These are phyloP conservation scores for Microcebus ravelobensis DNA, from an alignment of 2,113 vertebrate species.

Conservation along the genomic window DNA sequence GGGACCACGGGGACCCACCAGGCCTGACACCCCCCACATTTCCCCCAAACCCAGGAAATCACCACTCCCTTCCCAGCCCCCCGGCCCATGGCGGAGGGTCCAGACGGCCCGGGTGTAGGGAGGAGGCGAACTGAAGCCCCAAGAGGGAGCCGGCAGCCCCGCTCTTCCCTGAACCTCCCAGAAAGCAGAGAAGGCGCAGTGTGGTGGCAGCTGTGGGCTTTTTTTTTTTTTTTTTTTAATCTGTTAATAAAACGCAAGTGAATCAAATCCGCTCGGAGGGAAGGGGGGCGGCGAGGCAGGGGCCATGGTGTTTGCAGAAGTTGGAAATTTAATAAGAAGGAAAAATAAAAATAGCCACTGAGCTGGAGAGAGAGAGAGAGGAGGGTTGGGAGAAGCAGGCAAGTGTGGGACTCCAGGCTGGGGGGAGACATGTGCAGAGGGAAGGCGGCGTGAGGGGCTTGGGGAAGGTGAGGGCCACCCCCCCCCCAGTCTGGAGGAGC, in stretches of 20 bases:
- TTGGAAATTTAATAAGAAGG: conserved; percentile 81
- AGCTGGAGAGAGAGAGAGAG: not conserved
- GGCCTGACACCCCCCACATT: not conserved
- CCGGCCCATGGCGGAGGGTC: not conserved
- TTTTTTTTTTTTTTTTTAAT: conserved; percentile 52
- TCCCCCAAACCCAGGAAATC: not conserved
- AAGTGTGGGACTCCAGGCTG: not conserved
- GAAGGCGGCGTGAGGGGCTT: not conserved
- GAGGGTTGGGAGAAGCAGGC: not conserved
- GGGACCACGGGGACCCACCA: too few relatives aligned
- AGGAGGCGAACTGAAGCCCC: not conserved
- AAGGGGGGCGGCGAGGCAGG: conserved; percentile 22
- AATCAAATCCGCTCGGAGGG: conserved; percentile 75
- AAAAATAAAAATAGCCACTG: conserved; percentile 78
- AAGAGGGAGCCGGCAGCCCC: not conserved
- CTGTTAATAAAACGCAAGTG: conserved; percentile 78
- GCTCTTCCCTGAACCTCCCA: not conserved
- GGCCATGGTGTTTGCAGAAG: conserved; percentile 77
- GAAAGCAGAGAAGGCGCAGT: not conserved
- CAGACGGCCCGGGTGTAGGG: not conserved
- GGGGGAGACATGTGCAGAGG: not conserved
- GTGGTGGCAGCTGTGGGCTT: not conserved
- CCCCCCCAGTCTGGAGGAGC: not conserved
- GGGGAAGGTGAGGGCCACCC: not conserved
- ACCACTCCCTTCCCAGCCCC: not conserved